These are phyloP conservation scores for Thereva nobilitata DNA, from an alignment of 2,888 invertebrate species.

Conservation along the genomic window DNA sequence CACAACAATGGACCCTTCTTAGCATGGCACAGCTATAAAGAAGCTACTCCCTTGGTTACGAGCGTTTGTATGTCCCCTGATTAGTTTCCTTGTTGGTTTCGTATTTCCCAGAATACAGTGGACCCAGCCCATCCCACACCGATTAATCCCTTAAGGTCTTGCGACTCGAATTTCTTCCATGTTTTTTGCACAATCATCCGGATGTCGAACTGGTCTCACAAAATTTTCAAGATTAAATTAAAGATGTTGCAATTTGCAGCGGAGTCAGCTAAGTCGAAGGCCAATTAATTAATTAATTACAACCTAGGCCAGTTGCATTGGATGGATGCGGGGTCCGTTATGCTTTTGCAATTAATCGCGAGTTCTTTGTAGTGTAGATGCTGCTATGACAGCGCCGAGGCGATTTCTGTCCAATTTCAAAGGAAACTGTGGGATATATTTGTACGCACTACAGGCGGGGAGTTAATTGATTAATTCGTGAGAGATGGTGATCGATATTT, in stretches of 20 bases:
- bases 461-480: slow-evolving; percentile 27
- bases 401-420: not conserved
- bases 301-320: slow-evolving; percentile 1
- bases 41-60: no score
- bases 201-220: not conserved
- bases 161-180: slow-evolving; percentile 21
- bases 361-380: not conserved
- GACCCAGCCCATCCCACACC: slow-evolving; percentile 8
- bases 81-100: slow-evolving; percentile 11
- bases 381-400: not conserved
- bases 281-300: slow-evolving; percentile 35
- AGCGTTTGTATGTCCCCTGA: no score
- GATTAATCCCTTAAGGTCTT: slow-evolving; percentile 5
- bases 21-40: no score
- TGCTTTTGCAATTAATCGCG: slow-evolving; percentile 8
- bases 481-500: slow-evolving; percentile 14
- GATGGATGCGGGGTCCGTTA: not conserved
- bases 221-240: not conserved
- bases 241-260: slow-evolving; percentile 18
- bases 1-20: no score
- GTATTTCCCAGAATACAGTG: slow-evolving; percentile 20
- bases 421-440: not conserved
- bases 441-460: not conserved
- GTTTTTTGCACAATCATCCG: not conserved
- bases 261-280: slow-evolving; percentile 29